Percentiles rank a stretch among this genome's conserved stretches.
These are phyloP conservation scores for Scomber japonicus DNA, from an alignment of 2,113 vertebrate genomes.

Conservation along the genomic window DNA sequence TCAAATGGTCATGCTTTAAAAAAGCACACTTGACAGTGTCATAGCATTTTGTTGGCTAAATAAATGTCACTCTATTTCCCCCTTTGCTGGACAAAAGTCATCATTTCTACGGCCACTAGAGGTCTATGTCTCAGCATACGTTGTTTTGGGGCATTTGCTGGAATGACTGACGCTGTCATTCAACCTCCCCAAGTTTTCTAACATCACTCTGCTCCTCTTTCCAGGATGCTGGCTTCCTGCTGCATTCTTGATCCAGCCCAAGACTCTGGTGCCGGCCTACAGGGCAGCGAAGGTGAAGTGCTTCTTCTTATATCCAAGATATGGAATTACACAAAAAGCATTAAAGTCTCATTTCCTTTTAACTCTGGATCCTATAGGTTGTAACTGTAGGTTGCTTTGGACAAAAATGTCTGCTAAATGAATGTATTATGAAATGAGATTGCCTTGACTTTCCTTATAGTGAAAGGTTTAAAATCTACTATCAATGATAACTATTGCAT, in stretches of 20 bases:
- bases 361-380: neutral
- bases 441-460: neutral
- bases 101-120: no score
- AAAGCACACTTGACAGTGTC: no score
- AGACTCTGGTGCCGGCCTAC: neutral
- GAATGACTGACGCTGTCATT: no score
- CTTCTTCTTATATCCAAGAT: neutral
- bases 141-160: no score
- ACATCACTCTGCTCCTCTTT: neutral
- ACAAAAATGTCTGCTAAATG: neutral
- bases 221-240: neutral
- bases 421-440: neutral
- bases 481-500: neutral
- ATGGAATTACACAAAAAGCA: neutral
- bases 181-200: neutral
- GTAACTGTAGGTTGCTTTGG: neutral
- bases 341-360: constrained; percentile 6
- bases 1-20: neutral
- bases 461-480: neutral
- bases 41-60: no score
- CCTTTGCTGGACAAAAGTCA: no score
- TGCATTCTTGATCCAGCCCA: constrained; percentile 15
- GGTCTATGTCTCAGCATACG: no score
- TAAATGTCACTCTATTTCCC: no score
- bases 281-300: neutral